Conservation (phyloP, 1,140 invertebrate genomes). For the Diabrotica virgifera region DNA sequence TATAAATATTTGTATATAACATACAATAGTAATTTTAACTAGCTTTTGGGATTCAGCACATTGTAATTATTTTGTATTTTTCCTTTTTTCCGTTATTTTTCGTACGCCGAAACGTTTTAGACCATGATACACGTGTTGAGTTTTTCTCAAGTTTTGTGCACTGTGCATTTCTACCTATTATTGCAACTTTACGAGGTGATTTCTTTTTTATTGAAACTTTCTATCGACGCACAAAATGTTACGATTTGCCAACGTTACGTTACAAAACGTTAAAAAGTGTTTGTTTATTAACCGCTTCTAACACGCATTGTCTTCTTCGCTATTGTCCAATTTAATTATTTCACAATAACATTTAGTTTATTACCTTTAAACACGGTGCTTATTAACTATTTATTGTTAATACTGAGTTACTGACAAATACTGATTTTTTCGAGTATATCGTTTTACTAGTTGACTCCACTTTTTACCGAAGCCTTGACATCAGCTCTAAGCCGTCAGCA, state of each 20-base stretch:
- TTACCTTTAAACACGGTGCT: slow-evolving; percentile 34
- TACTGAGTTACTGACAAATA: slow-evolving; percentile 33
- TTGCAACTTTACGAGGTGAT: slow-evolving; percentile 27
- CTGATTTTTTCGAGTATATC: slow-evolving; percentile 20
- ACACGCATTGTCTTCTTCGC: not conserved
- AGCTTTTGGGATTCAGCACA: no score
- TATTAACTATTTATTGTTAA: slow-evolving; percentile 36
- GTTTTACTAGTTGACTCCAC: slow-evolving; percentile 33
- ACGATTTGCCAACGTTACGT: slow-evolving; percentile 18
- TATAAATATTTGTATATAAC: no score
- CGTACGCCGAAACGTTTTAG: no score
- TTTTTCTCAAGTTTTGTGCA: slow-evolving; percentile 27
- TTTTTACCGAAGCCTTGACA: slow-evolving; percentile 25
- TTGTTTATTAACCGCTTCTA: not conserved
- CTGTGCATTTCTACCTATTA: slow-evolving; percentile 42
- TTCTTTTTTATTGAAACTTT: slow-evolving; percentile 14
- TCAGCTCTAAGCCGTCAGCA: slow-evolving; percentile 28
- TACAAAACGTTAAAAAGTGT: not conserved
- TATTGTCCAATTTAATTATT: slow-evolving; percentile 22
- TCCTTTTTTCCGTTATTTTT: no score
- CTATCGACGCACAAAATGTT: slow-evolving; percentile 35
- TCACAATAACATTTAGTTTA: slow-evolving; percentile 41
- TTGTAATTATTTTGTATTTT: no score
- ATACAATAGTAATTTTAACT: no score
- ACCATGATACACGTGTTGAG: not conserved